A percentile compares a stretch with the other conserved stretches of the same genome.
phyloP scores from a whole-genome alignment of 1,140 invertebrate species.

The Bombus difficillimus region DNA sequence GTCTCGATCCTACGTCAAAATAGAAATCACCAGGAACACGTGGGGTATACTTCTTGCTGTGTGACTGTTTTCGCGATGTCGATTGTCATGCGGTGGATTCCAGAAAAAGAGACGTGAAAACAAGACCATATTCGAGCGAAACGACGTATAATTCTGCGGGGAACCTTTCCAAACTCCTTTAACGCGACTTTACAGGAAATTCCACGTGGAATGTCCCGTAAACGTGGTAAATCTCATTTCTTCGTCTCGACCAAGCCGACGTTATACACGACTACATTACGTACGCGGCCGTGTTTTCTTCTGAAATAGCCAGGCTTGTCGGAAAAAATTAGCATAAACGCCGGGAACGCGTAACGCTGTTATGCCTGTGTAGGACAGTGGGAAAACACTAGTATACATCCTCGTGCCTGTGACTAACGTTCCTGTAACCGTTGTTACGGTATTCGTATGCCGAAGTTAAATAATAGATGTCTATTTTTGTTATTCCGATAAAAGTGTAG shows the following conservation, averaged over 20 bases:
- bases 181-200: not conserved
- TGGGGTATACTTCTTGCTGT: not conserved
- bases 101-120: not conserved
- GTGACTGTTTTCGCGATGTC: not conserved
- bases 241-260: not conserved
- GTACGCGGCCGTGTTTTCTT: slow-evolving; percentile 49
- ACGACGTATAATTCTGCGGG: not conserved
- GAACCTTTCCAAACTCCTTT: not conserved
- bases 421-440: not conserved
- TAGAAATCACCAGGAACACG: not conserved
- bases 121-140: not conserved
- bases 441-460: not conserved
- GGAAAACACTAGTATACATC: not conserved
- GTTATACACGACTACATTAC: not conserved
- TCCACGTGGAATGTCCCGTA: not conserved
- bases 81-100: not conserved
- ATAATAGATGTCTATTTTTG: no score
- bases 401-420: not conserved
- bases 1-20: not conserved
- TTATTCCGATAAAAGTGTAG: no score
- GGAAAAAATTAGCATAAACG: slow-evolving; percentile 65
- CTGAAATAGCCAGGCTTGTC: slow-evolving; percentile 48
- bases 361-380: slow-evolving; percentile 6
- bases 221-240: slow-evolving; percentile 22
- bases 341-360: slow-evolving; percentile 26